These are phyloP conservation scores for Spizaetus ornatus DNA, from an alignment of 2,113 vertebrate species.

Conservation along the genomic window DNA sequence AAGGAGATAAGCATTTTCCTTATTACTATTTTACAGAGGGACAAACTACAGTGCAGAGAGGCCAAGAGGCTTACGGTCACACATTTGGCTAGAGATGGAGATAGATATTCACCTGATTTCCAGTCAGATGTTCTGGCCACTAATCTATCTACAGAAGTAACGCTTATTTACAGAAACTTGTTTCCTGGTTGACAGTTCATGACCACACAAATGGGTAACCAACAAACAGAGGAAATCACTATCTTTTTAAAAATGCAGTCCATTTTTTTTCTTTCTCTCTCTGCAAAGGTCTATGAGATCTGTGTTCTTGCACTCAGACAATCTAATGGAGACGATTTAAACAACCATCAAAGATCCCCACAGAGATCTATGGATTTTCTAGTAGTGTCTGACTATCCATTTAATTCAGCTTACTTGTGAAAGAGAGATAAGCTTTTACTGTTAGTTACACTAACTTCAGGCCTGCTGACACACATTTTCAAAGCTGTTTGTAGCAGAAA, in stretches of 20 bases:
- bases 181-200: neutral
- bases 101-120: neutral
- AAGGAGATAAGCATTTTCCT: neutral
- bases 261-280: neutral
- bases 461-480: neutral
- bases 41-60: neutral
- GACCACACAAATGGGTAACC: rapidly evolving
- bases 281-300: neutral
- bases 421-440: neutral
- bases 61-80: neutral
- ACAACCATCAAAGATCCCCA: neutral
- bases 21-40: neutral
- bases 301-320: neutral
- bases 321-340: neutral
- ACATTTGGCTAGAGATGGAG: neutral
- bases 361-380: neutral
- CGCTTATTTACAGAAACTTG: neutral
- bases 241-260: neutral
- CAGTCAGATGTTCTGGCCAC: neutral
- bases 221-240: neutral
- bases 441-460: neutral
- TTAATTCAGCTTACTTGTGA: neutral
- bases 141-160: neutral
- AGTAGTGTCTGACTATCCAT: neutral
- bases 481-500: neutral